Percentiles rank a stretch among this genome's conserved stretches.
Conservation (phyloP, 2,113 vertebrate species). For the Sterna hirundo region DNA sequence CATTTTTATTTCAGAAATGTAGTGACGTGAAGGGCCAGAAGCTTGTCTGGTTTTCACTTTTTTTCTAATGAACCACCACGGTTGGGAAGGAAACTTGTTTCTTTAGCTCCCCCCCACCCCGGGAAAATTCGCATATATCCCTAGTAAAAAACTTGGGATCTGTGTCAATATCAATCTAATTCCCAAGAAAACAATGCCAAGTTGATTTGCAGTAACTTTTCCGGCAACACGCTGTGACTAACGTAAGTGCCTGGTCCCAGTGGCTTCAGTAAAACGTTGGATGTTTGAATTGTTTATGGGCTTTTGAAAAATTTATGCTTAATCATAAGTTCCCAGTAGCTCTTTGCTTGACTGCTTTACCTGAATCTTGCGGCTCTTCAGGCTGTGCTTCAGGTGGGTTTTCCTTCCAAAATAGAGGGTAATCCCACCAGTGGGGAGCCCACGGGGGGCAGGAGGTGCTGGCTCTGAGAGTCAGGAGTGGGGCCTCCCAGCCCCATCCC, state of each 20-base stretch:
- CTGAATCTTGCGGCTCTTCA: not conserved
- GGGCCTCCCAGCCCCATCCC: not conserved
- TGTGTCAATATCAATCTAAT: not conserved
- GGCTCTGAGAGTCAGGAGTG: not conserved
- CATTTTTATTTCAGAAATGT: not conserved
- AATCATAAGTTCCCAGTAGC: not conserved
- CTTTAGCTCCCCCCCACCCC: not conserved
- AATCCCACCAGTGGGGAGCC: not conserved
- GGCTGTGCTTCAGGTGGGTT: not conserved
- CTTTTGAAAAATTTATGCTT: not conserved
- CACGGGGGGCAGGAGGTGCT: accelerated
- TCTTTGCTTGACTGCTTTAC: not conserved
- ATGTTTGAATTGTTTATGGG: constrained; percentile 10
- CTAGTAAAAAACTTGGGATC: not conserved
- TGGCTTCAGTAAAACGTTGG: not conserved
- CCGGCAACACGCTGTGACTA: not conserved
- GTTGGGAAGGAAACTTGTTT: not conserved
- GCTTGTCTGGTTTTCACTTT: not conserved
- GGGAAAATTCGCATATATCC: accelerated
- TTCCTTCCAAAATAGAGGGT: not conserved
- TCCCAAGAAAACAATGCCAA: not conserved
- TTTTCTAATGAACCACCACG: not conserved
- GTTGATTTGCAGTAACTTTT: not conserved
- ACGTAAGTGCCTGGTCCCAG: not conserved
- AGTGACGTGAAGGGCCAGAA: not conserved